phyloP scores from a whole-genome alignment of 2,113 vertebrate species.

The Leucoraja erinaceus region DNA sequence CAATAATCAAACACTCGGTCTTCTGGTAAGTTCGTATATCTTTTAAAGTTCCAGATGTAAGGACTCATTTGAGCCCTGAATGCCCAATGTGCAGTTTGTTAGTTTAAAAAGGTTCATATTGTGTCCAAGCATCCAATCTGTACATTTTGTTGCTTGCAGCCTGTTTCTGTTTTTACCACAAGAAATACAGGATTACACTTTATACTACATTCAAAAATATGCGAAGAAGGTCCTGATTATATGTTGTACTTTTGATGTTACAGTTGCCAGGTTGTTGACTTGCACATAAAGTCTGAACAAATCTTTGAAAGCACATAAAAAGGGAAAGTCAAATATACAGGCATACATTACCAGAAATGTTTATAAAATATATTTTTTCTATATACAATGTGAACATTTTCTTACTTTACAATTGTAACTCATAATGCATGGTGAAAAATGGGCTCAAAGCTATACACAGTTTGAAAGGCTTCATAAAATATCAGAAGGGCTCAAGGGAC shows the following conservation, averaged over 20 bases:
- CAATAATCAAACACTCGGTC: neutral
- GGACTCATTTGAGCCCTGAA: no score
- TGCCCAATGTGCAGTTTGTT: neutral
- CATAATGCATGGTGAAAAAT: neutral
- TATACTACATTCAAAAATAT: neutral
- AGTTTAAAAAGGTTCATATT: neutral
- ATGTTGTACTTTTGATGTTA: neutral
- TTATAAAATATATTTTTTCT: neutral
- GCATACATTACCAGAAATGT: neutral
- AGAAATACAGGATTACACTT: neutral
- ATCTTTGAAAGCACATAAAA: neutral
- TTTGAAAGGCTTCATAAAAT: conserved; percentile 9
- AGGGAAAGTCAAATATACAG: neutral
- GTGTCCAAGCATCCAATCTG: neutral
- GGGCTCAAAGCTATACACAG: neutral
- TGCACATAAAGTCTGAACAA: neutral
- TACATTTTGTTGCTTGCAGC: neutral
- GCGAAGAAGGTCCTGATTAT: neutral
- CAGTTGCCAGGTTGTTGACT: neutral
- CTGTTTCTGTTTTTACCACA: neutral
- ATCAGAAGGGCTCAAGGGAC: neutral
- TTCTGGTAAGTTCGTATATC: neutral
- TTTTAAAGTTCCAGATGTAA: neutral
- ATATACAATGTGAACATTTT: neutral
- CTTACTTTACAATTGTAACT: neutral